Evolutionary conservation across 2,113 vertebrate species (phyloP).

Genomic region (Hystrix brachyura): DNA sequence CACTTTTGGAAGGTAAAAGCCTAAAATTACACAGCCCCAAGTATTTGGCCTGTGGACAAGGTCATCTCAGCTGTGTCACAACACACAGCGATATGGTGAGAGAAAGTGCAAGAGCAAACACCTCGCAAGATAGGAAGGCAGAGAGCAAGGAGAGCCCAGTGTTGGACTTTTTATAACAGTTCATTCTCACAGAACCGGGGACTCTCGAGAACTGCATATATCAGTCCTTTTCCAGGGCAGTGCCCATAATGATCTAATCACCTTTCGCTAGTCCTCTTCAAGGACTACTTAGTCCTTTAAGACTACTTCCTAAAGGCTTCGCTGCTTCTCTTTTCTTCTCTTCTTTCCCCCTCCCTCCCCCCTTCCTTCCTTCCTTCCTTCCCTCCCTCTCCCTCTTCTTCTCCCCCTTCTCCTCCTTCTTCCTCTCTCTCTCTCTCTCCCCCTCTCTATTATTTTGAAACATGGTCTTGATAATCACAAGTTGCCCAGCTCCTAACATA

Average conservation of each 20-base stretch:
- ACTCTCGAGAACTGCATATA: neutral
- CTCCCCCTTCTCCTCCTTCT: neutral
- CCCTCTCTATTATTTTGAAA: neutral
- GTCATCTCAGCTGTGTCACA: neutral
- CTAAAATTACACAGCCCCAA: neutral
- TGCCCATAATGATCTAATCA: no score
- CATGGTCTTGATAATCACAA: neutral
- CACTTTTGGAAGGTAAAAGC: neutral
- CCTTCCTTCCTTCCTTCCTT: neutral
- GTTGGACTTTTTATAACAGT: neutral
- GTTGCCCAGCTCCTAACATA: neutral
- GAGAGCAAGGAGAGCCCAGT: neutral
- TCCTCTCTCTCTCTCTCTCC: neutral
- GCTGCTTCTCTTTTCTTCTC: no score
- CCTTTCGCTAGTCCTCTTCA: neutral
- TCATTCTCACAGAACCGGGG: neutral
- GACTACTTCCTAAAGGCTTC: neutral
- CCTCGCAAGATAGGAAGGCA: neutral
- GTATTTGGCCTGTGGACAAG: neutral
- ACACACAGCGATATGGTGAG: neutral
- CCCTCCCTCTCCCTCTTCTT: neutral
- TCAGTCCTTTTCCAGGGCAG: neutral
- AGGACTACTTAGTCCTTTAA: no score
- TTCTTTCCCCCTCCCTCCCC: no score
- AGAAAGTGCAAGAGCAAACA: neutral